Evolutionary conservation across 2,113 vertebrate genomes (phyloP).

Genomic region (Salminus brasiliensis): DNA sequence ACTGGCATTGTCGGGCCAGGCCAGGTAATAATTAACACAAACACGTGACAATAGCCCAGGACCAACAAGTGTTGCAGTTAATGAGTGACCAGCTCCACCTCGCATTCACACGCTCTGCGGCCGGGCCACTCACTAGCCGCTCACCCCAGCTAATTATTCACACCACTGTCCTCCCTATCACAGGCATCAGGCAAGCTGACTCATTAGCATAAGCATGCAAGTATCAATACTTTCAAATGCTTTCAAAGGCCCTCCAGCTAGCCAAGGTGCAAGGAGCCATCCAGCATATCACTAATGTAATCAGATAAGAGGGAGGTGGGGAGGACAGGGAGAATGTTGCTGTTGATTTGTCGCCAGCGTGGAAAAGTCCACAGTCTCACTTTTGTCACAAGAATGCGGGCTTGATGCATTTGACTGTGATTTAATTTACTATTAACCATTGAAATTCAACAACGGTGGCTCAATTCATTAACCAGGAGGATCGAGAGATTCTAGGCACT

Average conservation of each 20-base stretch:
- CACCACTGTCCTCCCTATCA: constrained; percentile 36
- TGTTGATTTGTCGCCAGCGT: constrained; percentile 49
- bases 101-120: constrained; percentile 52
- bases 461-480: neutral
- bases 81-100: constrained; percentile 61
- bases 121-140: constrained; percentile 18
- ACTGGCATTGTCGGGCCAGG: constrained; percentile 66
- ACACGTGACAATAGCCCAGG: constrained; percentile 69
- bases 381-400: constrained; percentile 23
- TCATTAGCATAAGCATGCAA: constrained; percentile 73
- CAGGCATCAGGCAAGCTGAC: constrained; percentile 54
- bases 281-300: constrained; percentile 67
- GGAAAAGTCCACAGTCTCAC: constrained; percentile 23
- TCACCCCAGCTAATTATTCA: constrained; percentile 48
- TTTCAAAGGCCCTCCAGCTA: constrained; percentile 51
- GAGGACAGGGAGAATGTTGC: constrained; percentile 48
- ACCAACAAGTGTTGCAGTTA: constrained; percentile 57
- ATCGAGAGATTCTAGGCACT: neutral
- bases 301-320: constrained; percentile 69
- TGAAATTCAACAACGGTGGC: neutral
- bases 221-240: constrained; percentile 67
- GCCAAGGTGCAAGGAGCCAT: constrained; percentile 48
- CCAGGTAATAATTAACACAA: constrained; percentile 80
- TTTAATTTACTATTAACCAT: neutral
- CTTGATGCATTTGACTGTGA: neutral